Percentiles rank a stretch among this genome's conserved stretches.
Evolutionary conservation across 2,113 vertebrate genomes (phyloP).

Genomic region (Charina bottae): DNA sequence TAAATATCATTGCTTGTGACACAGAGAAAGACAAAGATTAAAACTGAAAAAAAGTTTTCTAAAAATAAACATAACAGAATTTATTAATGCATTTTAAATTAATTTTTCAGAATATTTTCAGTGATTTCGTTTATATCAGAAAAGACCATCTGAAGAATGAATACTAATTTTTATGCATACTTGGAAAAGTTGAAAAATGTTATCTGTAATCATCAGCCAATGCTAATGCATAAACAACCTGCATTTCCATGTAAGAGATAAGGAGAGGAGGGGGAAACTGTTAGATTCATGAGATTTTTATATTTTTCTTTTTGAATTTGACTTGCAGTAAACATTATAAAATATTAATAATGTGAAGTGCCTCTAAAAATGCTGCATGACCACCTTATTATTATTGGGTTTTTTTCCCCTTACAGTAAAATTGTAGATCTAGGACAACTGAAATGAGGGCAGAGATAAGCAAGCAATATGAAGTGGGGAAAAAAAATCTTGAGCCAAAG

Average conservation of each 20-base stretch:
- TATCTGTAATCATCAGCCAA: neutral
- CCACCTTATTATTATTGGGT: conserved; percentile 10
- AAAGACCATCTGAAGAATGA: neutral
- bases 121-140: neutral
- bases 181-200: neutral
- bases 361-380: conserved; percentile 30
- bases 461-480: neutral
- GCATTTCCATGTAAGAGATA: neutral
- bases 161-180: neutral
- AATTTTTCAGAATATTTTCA: neutral
- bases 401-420: conserved; percentile 16
- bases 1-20: neutral
- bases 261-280: neutral
- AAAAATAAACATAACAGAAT: neutral
- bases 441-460: conserved; percentile 31
- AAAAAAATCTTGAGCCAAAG: neutral
- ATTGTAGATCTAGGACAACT: conserved; percentile 23
- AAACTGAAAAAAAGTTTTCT: neutral
- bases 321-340: conserved; percentile 31
- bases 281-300: neutral
- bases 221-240: neutral
- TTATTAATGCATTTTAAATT: neutral
- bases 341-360: conserved; percentile 28
- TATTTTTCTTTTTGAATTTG: neutral
- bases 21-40: neutral